These are phyloP conservation scores for Parauchenoglanis punctatus DNA, from an alignment of 2,797 vertebrate species.

Conservation along the genomic window DNA sequence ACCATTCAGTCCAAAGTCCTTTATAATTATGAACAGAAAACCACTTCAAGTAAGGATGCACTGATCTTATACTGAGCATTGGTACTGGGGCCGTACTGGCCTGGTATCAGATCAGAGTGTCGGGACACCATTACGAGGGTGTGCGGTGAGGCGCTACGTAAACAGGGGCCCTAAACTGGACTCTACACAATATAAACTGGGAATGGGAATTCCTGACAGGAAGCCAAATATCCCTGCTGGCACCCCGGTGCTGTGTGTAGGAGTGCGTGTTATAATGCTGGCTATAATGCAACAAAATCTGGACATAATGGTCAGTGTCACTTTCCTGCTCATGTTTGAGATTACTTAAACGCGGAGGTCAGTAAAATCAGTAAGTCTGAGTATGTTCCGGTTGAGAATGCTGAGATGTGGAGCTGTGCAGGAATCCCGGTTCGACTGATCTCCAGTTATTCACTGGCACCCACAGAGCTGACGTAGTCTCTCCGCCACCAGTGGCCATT, in stretches of 20 bases:
- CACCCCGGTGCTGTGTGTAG: neutral
- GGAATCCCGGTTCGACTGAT: neutral
- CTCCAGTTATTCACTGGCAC: neutral
- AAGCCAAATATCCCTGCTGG: neutral
- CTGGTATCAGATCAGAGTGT: neutral
- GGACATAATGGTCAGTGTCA: neutral
- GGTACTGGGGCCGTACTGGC: neutral
- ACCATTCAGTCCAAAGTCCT: neutral
- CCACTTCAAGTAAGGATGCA: neutral
- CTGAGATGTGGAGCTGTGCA: neutral
- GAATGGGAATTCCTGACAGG: neutral
- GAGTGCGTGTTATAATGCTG: neutral
- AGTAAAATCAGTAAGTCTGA: too few relatives aligned
- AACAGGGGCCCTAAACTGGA: neutral
- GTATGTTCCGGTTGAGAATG: too few relatives aligned
- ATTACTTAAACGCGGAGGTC: neutral
- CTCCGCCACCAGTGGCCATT: neutral
- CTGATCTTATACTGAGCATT: neutral
- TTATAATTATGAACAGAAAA: neutral
- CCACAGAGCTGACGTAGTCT: conserved; percentile 16
- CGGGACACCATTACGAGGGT: neutral
- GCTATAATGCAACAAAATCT: neutral
- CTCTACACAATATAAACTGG: neutral
- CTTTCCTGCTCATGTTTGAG: neutral
- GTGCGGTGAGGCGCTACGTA: neutral